Evolutionary conservation across 2,888 invertebrate species (phyloP).

Genomic region (Sarcophaga variegata): DNA sequence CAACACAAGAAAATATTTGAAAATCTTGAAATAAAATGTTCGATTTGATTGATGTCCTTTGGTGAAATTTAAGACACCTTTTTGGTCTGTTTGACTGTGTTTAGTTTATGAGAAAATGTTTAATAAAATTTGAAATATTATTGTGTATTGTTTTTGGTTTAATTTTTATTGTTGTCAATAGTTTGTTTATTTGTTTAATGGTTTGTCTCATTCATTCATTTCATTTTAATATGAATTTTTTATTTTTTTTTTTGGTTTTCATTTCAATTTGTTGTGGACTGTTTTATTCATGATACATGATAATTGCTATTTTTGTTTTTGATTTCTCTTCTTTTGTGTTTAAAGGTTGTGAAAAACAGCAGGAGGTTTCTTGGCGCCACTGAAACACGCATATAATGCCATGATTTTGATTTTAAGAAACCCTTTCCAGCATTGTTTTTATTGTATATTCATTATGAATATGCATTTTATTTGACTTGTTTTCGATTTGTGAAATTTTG

Average conservation of each 20-base stretch:
- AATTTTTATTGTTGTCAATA: background rate
- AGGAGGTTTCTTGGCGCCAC: conserved; percentile 80
- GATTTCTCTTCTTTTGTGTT: conserved; percentile 29
- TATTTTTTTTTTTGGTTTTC: background rate
- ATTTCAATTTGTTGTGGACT: background rate
- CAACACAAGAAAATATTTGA: background rate
- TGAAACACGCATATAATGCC: conserved; percentile 71
- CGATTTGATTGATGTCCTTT: conserved; percentile 70
- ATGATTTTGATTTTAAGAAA: conserved; percentile 68
- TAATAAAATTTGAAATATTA: conserved; percentile 33
- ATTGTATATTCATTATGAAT: background rate
- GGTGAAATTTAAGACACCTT: conserved; percentile 69
- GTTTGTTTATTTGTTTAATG: conserved; percentile 11
- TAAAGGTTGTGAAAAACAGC: conserved; percentile 75
- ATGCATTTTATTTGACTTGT: conserved; percentile 12
- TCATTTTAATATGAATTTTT: background rate
- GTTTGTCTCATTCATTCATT: conserved; percentile 6
- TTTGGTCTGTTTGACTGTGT: conserved; percentile 12
- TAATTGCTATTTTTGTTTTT: conserved; percentile 18
- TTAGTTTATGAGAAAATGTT: conserved; percentile 50
- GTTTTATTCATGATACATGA: background rate
- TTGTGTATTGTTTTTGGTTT: background rate
- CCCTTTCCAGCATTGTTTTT: background rate
- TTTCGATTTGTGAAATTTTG: conserved; percentile 36
- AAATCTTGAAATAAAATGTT: conserved; percentile 25